phyloP scores from a whole-genome alignment of 2,797 vertebrate genomes.

The Poecilia gillii region DNA sequence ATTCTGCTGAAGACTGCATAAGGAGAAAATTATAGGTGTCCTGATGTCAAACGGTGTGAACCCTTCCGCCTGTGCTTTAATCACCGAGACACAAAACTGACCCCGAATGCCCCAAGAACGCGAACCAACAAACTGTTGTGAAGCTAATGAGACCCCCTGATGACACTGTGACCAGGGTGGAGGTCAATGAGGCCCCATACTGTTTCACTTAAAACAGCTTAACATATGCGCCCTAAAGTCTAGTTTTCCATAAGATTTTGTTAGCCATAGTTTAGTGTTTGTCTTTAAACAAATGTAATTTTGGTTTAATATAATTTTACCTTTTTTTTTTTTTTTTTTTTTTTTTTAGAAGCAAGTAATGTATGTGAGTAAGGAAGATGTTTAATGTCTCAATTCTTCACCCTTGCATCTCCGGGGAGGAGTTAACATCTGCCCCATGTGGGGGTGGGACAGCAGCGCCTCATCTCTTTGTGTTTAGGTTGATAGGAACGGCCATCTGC shows the following conservation, averaged over 20 bases:
- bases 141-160: constrained; percentile 41
- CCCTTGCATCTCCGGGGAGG: constrained; percentile 62
- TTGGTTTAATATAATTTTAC: background rate
- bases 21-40: constrained; percentile 36
- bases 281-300: background rate
- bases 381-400: constrained; percentile 51
- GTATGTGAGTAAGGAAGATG: constrained; percentile 1
- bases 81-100: constrained; percentile 44
- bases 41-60: constrained; percentile 38
- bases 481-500: constrained; percentile 73
- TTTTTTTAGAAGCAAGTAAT: constrained; percentile 20
- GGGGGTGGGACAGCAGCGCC: constrained; percentile 56
- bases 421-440: constrained; percentile 73
- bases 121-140: constrained; percentile 22
- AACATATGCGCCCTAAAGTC: constrained; percentile 5
- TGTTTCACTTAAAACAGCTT: constrained; percentile 19
- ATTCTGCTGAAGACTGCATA: constrained; percentile 35
- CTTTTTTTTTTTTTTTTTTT: background rate
- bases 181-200: constrained; percentile 24
- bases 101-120: constrained; percentile 33
- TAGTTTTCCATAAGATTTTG: background rate
- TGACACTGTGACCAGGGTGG: constrained; percentile 14
- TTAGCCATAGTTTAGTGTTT: background rate
- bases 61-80: constrained; percentile 41
- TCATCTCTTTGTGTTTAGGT: constrained; percentile 78